Conservation (phyloP, 1,140 invertebrate species). For the Lasaia peninsularis region DNA sequence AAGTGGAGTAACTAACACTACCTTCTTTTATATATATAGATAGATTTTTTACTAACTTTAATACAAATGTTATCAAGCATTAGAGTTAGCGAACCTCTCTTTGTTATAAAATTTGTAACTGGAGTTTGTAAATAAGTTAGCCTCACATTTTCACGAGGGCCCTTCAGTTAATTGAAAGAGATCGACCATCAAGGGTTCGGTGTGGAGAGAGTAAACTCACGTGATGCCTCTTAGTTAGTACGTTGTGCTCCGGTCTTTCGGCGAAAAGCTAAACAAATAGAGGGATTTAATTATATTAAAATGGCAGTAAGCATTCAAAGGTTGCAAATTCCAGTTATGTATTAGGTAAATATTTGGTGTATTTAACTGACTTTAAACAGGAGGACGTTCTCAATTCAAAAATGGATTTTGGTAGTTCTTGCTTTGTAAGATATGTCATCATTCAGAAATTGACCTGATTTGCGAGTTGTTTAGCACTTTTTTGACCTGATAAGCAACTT, state of each 20-base stretch:
- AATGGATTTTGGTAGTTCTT: too few relatives aligned
- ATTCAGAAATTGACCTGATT: too few relatives aligned
- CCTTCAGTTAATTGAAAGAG: slow-evolving; percentile 63
- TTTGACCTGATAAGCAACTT: too few relatives aligned
- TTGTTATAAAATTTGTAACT: slow-evolving; percentile 7
- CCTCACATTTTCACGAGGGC: slow-evolving; percentile 28
- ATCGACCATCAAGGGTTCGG: slow-evolving; percentile 37
- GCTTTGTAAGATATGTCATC: too few relatives aligned
- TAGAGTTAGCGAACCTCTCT: background rate
- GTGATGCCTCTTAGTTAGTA: slow-evolving; percentile 35
- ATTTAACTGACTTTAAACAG: too few relatives aligned
- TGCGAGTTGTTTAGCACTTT: too few relatives aligned
- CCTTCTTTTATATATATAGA: too few relatives aligned
- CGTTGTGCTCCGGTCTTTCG: slow-evolving; percentile 2
- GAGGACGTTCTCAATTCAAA: too few relatives aligned
- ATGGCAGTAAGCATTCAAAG: background rate
- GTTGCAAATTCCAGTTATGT: background rate
- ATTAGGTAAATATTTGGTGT: background rate
- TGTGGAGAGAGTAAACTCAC: slow-evolving; percentile 43
- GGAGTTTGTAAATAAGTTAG: slow-evolving; percentile 2
- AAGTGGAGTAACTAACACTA: too few relatives aligned
- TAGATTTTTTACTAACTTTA: too few relatives aligned
- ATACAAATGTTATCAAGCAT: background rate
- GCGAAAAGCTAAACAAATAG: background rate
- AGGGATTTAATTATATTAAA: background rate